Evolutionary conservation across 2,113 vertebrate genomes (phyloP), one percentile per base, ranked within the genome.

Genomic region (Isurus oxyrinchus): DNA sequence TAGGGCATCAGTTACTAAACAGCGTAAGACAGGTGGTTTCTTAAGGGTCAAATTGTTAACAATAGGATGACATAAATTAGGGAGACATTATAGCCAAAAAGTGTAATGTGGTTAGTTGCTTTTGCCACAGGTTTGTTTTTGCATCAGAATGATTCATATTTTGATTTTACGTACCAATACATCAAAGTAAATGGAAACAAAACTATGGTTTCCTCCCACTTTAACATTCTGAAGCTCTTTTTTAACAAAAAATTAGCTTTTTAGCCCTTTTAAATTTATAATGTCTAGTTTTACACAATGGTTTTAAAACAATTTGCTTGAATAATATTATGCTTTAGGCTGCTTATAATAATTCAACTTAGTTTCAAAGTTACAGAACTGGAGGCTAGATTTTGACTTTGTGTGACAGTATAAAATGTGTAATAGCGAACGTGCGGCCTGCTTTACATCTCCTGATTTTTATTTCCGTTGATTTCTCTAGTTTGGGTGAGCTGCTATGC

Each of bases 21-120:
- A 76, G 76, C 94, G 19, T 5, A 49, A 72, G 40, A 35, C 25
- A 72, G 94, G 44, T 76, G 23, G 5, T 53, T 95, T 76, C 94
- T 55, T 95, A 19, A 67, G 94, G 40, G 63, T 67, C 63, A 95
- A 25, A 72, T 95, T 95, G 94, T 69, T 69, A 95, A 67, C 93
- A 94, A 25, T 27, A 95, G 94, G 4, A 44, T 53, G 94, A 31
- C 44, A 76, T 95, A 59, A 59, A 91, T 55, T 91, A 84, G 27
- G 88, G 88, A 91, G 27, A 53, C 49, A 55, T 95, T 72, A 72
- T 4, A 49, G 44, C 25, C 44, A 49, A 95, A 76, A 69, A 95
- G 49, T n/a, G 10, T 16, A 16, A 55, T 72, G 25, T 14, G 10
- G 66, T 95, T 69, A 69, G 7, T 95, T 72, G 57, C 59, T 66